Percentiles rank a stretch among this genome's conserved stretches.
These are phyloP conservation scores for Phymanthus crucifer DNA, from an alignment of 92 coral and sea anemone species.

Conservation along the genomic window DNA sequence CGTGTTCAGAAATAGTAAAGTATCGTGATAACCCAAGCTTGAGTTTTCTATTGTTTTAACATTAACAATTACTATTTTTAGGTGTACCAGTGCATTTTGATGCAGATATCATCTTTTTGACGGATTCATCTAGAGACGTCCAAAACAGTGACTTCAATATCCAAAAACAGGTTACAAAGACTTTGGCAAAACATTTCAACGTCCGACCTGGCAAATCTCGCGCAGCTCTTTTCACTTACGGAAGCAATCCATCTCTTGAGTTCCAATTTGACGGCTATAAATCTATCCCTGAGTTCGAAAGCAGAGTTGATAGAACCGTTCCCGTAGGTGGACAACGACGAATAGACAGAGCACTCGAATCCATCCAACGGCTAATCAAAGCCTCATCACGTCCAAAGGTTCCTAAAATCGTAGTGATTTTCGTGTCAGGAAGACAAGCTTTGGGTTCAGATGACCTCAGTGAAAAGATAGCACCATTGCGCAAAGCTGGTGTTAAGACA, in stretches of 20 bases:
- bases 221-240: constrained; percentile 73
- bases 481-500: constrained; percentile 57
- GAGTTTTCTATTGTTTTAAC: neutral
- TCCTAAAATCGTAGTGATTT: constrained; percentile 64
- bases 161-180: constrained; percentile 69
- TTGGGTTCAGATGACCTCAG: constrained; percentile 38
- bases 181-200: constrained; percentile 59
- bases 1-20: too few species aligned
- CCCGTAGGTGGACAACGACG: constrained; percentile 67
- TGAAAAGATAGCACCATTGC: constrained; percentile 52
- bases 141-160: constrained; percentile 50
- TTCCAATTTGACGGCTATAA: constrained; percentile 54
- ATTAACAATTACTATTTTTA: neutral
- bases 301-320: constrained; percentile 51
- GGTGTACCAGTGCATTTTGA: constrained; percentile 10
- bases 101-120: constrained; percentile 64
- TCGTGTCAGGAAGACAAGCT: constrained; percentile 75
- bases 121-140: constrained; percentile 82
- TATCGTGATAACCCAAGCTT: too few species aligned
- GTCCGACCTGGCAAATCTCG: constrained; percentile 59
- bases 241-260: constrained; percentile 48
- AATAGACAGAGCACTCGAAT: constrained; percentile 64
- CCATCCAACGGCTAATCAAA: constrained; percentile 26
- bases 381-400: constrained; percentile 52
- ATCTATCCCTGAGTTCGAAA: constrained; percentile 39